Conservation (phyloP, 2,888 invertebrate species). For the Rutpela maculata region DNA sequence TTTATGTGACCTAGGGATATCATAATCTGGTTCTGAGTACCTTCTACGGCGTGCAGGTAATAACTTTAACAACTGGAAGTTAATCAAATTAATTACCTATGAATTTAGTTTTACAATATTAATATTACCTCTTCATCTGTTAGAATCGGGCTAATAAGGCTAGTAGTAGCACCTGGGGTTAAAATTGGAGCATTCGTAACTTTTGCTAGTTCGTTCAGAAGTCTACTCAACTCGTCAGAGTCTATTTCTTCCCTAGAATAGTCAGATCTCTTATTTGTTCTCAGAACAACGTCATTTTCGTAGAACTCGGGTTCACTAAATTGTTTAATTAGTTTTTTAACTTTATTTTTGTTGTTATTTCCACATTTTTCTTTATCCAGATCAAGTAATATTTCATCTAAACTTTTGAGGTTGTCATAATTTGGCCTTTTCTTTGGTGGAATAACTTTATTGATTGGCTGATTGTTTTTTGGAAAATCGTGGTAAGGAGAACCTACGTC, state of each 20-base stretch:
- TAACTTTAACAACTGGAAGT: constrained; percentile 67
- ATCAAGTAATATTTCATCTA: constrained; percentile 70
- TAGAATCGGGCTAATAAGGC: constrained; percentile 66
- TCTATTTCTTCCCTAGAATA: constrained; percentile 56
- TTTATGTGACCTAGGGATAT: constrained; percentile 74
- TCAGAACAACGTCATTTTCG: constrained; percentile 55
- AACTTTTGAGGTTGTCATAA: constrained; percentile 56
- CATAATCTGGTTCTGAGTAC: constrained; percentile 74
- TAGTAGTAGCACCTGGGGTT: constrained; percentile 70
- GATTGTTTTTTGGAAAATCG: constrained; percentile 65
- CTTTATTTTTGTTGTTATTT: constrained; percentile 54
- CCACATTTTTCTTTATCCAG: constrained; percentile 63
- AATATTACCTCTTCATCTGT: constrained; percentile 68
- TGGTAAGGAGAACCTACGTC: constrained; percentile 64
- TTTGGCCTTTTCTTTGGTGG: constrained; percentile 49
- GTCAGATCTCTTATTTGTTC: constrained; percentile 46
- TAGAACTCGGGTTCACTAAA: constrained; percentile 64
- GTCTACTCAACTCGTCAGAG: constrained; percentile 69
- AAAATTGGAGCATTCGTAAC: constrained; percentile 72
- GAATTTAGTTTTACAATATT: not conserved
- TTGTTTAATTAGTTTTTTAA: constrained; percentile 67
- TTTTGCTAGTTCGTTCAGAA: constrained; percentile 71
- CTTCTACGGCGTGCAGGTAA: constrained; percentile 66
- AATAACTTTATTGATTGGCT: constrained; percentile 48
- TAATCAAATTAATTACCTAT: not conserved